Evolutionary conservation across 2,888 invertebrate genomes (phyloP), one percentile per base, ranked within the genome.

Genomic region (Ischnura elegans): DNA sequence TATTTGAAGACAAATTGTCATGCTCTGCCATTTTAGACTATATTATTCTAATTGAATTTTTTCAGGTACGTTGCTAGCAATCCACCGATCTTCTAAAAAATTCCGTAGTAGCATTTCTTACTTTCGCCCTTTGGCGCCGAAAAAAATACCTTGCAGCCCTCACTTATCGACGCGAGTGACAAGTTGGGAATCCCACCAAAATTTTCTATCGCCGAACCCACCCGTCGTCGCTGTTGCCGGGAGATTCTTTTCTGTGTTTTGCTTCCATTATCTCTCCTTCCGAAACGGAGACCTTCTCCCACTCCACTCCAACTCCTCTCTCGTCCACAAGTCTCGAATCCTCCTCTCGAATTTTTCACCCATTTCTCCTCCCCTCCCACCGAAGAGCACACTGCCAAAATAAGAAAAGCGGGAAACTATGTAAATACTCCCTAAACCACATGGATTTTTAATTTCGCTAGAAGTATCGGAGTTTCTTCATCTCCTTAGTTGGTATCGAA

Each of bases 371-470:
- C 47, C 8, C 47, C 47, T 47, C 16, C 6, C 6, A n/a, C n/a
- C n/a, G n/a, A n/a, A n/a, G n/a, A n/a, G n/a, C 51, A 51, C 51
- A 36, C 76, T 16, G 36, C 76, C 36, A 8, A 16, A 36, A 36
- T 3, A 10, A 76, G 2, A 13, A 16, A 16, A 36, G 36, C 36
- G 76, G 36, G 36, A 66, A 90, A 25, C 66, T 25, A 66, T 90
- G 61, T 66, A 55, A 90, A 90, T 90, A 90, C 66, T 66, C 66
- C 90, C 61, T 61, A 43, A 90, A 36, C 90, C 90, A 36, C 55
- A 61, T 90, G 43, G 61, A 55, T 90, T 90, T 90, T 66, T 61
- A 76, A 36, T 90, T 43, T 43, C 43, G 61, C 16, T 45, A 45
- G 45, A 86, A 86, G n/a, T 46, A 25, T 46, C 13, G 90, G 66